Base-by-base conservation (phyloP, 2,888 invertebrate species). In the Odontomyia ornata region DNA sequence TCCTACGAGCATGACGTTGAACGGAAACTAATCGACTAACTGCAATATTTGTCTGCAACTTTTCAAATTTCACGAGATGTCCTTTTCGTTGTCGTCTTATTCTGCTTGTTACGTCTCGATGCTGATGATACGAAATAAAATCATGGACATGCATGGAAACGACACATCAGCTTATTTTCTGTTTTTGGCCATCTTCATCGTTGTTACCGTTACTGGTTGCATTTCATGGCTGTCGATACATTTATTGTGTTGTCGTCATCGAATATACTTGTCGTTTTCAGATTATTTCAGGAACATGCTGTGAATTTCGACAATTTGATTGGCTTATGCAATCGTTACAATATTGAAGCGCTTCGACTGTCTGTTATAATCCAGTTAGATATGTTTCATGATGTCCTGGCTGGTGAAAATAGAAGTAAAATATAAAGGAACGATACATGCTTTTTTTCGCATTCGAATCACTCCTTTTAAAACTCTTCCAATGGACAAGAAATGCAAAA, bases 21-120 rank as follows among this genome's bases (percentile, higher is more conserved):
- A 23, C 46, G 25, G 36, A 69, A 46, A n/a, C 69, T 69, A 69
- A 69, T 69, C 15, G 69, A 69, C 69, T 69, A 23, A 47, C 69
- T 69, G 69, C 69, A 69, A 69, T 69, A 69, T 69, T 69, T 69
- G 69, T 69, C 69, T 69, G 46, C 69, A 69, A 65, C 65, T 65
- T 65, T 65, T 65, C 65, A 64, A 65, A 69, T 69, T 69, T 46
- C 69, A 69, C 5, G 67, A 36, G 15, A 30, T 64, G 27, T 64
- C 25, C 60, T 60, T 11, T 60, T 60, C 60, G 60, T 60, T 60
- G 52, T 25, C n/a, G n/a, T n/a, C n/a, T n/a, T n/a, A 60, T 60
- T 21, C 18, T 25, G 52, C 15, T 52, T 15, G 52, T 18, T 52
- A 5, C 52, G 18, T 52, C 15, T 18, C n/a, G 52, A 18, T 52